phyloP scores from a whole-genome alignment of 2,888 invertebrate species.

The Onchidella celtica region DNA sequence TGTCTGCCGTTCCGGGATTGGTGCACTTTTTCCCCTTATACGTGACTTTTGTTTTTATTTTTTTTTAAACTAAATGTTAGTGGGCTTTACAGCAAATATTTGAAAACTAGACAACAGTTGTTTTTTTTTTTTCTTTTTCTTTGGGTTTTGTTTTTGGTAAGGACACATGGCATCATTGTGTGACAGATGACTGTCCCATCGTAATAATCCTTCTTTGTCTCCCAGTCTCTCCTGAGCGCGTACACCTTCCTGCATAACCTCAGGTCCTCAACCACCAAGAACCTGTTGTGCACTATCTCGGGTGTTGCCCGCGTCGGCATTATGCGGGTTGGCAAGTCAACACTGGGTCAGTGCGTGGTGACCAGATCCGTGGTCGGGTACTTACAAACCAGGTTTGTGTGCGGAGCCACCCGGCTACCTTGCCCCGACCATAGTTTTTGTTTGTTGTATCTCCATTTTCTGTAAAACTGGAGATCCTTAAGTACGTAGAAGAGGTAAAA shows the following conservation, averaged over 20 bases:
- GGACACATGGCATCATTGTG: too few species aligned
- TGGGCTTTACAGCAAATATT: not conserved
- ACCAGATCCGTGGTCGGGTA: slow-evolving; percentile 28
- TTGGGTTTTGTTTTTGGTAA: too few species aligned
- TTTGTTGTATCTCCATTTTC: too few species aligned
- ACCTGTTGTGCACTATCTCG: not conserved
- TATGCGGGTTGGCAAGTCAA: slow-evolving; percentile 14
- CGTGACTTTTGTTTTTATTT: not conserved
- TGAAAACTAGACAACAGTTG: too few species aligned
- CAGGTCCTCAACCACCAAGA: not conserved
- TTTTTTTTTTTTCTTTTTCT: too few species aligned
- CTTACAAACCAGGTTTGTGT: slow-evolving; percentile 38
- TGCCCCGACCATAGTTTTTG: too few species aligned
- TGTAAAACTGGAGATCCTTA: too few species aligned
- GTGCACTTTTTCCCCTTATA: not conserved
- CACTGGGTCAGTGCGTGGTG: slow-evolving; percentile 37
- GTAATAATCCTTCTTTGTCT: too few species aligned
- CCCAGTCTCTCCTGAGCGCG: slow-evolving; percentile 14
- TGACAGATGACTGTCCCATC: too few species aligned
- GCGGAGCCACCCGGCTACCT: too few species aligned
- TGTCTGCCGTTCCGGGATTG: too few species aligned
- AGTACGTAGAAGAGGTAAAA: too few species aligned
- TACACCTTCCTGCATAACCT: slow-evolving; percentile 26
- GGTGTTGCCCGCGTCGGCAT: slow-evolving; percentile 7
- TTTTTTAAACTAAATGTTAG: not conserved